Conservation (phyloP, 2,888 invertebrate species). For the Pseudeuparius sepicola region DNA sequence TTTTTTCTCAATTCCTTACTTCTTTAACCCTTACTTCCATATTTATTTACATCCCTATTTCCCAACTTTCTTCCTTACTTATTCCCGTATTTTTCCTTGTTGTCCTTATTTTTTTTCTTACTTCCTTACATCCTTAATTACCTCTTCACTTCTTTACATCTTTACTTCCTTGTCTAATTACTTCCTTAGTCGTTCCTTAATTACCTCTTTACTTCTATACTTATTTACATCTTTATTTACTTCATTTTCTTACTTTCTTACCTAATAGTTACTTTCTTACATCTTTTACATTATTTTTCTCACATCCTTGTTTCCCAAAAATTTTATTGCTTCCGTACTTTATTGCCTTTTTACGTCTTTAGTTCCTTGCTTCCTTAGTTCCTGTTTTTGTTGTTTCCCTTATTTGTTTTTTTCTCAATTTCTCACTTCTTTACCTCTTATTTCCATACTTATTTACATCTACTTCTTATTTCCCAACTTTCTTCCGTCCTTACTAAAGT, state of each 20-base stretch:
- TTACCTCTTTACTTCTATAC: too few species aligned
- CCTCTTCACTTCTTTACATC: background rate
- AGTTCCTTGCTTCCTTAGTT: too few species aligned
- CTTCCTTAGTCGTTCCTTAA: background rate
- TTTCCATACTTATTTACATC: conserved; percentile 1
- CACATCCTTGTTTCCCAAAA: background rate
- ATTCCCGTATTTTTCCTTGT: too few species aligned
- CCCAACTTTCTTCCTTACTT: too few species aligned
- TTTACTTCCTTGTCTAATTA: conserved; percentile 3
- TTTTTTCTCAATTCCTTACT: conserved; percentile 2
- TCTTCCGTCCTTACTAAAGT: background rate
- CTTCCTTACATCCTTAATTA: too few species aligned
- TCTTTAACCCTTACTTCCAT: too few species aligned
- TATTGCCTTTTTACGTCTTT: too few species aligned
- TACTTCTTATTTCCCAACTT: background rate
- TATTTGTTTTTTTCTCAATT: background rate
- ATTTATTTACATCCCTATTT: too few species aligned
- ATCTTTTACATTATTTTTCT: background rate
- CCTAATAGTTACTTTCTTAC: background rate
- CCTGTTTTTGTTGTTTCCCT: too few species aligned
- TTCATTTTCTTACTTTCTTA: background rate
- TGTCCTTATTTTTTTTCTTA: too few species aligned
- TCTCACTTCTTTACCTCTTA: background rate
- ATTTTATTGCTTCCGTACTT: too few species aligned
- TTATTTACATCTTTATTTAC: too few species aligned